Conservation (phyloP, 1,140 invertebrate species). For the Aphidius gifuensis region DNA sequence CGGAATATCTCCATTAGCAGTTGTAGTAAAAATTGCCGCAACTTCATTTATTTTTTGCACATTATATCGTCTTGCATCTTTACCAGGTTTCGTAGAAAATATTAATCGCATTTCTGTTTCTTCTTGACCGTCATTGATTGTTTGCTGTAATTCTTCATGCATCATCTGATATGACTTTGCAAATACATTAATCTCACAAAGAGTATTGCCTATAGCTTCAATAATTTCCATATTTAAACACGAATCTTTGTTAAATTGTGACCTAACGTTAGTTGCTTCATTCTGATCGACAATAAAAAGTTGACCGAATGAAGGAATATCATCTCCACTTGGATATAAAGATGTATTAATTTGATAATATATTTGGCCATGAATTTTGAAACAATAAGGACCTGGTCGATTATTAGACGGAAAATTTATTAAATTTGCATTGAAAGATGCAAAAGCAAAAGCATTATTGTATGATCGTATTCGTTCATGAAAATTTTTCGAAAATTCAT, state of each 20-base stretch:
- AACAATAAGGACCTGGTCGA: conserved; percentile 1
- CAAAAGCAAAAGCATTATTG: conserved; percentile 1
- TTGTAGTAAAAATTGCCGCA: conserved; percentile 2
- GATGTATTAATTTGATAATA: conserved; percentile 9
- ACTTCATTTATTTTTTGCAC: background rate
- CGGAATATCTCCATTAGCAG: conserved; percentile 9
- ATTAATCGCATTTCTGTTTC: conserved; percentile 10
- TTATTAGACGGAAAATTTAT: background rate
- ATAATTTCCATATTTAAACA: conserved; percentile 8
- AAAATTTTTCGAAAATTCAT: background rate
- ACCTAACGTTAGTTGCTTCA: conserved; percentile 12
- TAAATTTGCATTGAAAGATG: background rate
- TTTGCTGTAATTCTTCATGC: conserved; percentile 4
- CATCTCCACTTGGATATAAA: conserved; percentile 9
- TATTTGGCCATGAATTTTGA: conserved; percentile 6
- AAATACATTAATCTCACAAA: conserved; percentile 15
- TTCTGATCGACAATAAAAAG: conserved; percentile 19
- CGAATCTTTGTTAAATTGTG: background rate
- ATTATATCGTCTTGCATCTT: conserved; percentile 6
- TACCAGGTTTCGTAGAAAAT: background rate
- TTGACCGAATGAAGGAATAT: conserved; percentile 18
- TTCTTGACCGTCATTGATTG: background rate
- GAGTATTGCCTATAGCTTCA: conserved; percentile 7
- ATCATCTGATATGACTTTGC: conserved; percentile 17
- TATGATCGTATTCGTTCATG: background rate